These are phyloP conservation scores for Phasia obesa DNA, from an alignment of 2,888 invertebrate genomes.

Conservation along the genomic window DNA sequence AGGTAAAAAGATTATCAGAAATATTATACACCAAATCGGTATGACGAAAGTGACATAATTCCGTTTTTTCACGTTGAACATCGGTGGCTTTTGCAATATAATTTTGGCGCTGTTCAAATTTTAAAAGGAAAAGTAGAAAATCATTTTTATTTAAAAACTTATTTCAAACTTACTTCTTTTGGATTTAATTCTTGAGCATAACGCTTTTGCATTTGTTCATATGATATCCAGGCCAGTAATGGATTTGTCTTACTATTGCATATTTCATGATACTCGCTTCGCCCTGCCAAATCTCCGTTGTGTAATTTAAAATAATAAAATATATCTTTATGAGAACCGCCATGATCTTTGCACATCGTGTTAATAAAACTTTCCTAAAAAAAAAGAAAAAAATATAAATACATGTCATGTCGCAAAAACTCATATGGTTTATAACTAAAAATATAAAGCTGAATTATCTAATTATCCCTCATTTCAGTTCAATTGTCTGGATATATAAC, in stretches of 20 bases:
- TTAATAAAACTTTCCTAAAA: slow-evolving; percentile 76
- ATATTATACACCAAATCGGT: slow-evolving; percentile 77
- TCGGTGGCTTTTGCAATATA: slow-evolving; percentile 80
- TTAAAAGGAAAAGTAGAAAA: not conserved
- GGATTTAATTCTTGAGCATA: slow-evolving; percentile 77
- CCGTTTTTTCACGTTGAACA: slow-evolving; percentile 77
- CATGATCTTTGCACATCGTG: slow-evolving; percentile 78
- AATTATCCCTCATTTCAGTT: too few species aligned
- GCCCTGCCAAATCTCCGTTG: slow-evolving; percentile 77
- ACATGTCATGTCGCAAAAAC: too few species aligned
- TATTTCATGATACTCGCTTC: slow-evolving; percentile 75
- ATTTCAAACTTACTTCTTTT: slow-evolving; percentile 74
- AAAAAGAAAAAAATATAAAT: too few species aligned
- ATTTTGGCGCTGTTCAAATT: slow-evolving; percentile 73
- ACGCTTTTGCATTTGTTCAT: slow-evolving; percentile 73
- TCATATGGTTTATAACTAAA: too few species aligned
- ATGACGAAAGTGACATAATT: slow-evolving; percentile 79
- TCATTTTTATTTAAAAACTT: not conserved
- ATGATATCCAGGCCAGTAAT: slow-evolving; percentile 79
- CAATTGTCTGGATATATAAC: too few species aligned
- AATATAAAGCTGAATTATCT: too few species aligned
- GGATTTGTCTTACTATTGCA: slow-evolving; percentile 73
- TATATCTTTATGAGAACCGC: slow-evolving; percentile 74
- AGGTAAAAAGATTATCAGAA: slow-evolving; percentile 76
- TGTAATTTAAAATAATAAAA: slow-evolving; percentile 77